Conservation (phyloP, 2,113 vertebrate genomes). For the Alligator mississippiensis region DNA sequence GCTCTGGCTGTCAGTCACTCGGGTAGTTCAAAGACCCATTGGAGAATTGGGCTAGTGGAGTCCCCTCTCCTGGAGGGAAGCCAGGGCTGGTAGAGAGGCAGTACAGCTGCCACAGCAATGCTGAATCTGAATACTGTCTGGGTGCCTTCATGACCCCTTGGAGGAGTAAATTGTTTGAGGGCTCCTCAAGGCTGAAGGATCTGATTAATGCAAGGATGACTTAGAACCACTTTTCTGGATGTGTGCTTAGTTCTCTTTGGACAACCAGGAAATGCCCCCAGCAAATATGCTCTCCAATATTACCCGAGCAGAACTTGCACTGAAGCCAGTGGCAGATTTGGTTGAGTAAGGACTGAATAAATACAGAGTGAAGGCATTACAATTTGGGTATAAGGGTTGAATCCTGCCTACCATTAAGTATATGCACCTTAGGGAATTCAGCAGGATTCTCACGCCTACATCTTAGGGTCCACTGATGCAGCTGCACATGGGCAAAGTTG, state of each 20-base stretch:
- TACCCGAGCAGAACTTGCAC: not conserved
- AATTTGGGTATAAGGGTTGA: not conserved
- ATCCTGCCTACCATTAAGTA: not conserved
- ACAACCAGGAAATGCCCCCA: not conserved
- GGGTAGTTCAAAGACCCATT: not conserved
- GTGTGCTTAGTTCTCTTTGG: not conserved
- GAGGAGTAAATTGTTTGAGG: not conserved
- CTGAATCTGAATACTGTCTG: not conserved
- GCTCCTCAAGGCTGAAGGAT: not conserved
- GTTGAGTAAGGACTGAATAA: not conserved
- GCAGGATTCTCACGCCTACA: not conserved
- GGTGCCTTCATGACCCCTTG: not conserved
- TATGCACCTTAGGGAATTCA: not conserved
- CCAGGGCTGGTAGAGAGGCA: not conserved
- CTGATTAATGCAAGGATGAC: not conserved
- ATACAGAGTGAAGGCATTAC: no score
- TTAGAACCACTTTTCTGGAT: not conserved
- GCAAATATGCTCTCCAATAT: not conserved
- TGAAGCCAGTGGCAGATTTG: not conserved
- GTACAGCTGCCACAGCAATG: not conserved
- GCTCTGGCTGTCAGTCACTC: not conserved
- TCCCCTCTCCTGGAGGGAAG: not conserved
- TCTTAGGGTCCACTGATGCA: not conserved
- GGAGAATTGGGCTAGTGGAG: not conserved
- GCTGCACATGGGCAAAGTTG: not conserved